Conservation (phyloP, 2,888 invertebrate species). For the Dioctria linearis region DNA sequence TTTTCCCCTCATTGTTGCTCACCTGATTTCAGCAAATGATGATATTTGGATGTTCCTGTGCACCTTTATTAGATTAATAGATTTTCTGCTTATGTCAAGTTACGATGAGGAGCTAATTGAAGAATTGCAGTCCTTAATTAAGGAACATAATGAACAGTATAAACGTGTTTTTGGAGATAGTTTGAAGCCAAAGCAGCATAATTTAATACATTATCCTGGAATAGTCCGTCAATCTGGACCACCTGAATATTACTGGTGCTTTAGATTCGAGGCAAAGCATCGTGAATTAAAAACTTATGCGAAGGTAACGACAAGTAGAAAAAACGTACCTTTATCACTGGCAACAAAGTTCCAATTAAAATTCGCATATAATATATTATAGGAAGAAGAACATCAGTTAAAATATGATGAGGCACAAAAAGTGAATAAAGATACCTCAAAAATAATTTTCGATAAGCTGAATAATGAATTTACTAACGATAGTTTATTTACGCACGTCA, state of each 20-base stretch:
- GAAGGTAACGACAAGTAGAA: constrained; percentile 39
- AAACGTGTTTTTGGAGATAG: constrained; percentile 37
- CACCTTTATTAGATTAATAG: constrained; percentile 24
- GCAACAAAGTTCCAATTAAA: constrained; percentile 51
- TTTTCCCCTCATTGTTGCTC: constrained; percentile 51
- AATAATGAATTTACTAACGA: no score
- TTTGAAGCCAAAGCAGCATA: constrained; percentile 53
- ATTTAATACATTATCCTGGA: constrained; percentile 49
- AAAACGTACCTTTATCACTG: constrained; percentile 43
- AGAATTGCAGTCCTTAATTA: background rate
- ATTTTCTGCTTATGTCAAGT: constrained; percentile 31
- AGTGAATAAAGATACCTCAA: background rate
- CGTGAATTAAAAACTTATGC: constrained; percentile 48
- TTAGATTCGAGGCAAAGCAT: constrained; percentile 52
- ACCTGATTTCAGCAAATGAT: constrained; percentile 52
- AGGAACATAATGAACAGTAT: constrained; percentile 47
- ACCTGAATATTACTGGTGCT: constrained; percentile 28
- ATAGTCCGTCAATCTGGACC: constrained; percentile 50
- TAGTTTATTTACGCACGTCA: no score
- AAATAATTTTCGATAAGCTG: no score
- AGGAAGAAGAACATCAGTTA: background rate
- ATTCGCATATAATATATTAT: constrained; percentile 40
- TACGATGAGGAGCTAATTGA: background rate
- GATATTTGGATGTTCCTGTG: constrained; percentile 33
- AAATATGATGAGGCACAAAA: background rate